Evolutionary conservation across 1,140 invertebrate species (phyloP), one percentile per base, ranked within the genome.

Genomic region (Drosophila azteca): DNA sequence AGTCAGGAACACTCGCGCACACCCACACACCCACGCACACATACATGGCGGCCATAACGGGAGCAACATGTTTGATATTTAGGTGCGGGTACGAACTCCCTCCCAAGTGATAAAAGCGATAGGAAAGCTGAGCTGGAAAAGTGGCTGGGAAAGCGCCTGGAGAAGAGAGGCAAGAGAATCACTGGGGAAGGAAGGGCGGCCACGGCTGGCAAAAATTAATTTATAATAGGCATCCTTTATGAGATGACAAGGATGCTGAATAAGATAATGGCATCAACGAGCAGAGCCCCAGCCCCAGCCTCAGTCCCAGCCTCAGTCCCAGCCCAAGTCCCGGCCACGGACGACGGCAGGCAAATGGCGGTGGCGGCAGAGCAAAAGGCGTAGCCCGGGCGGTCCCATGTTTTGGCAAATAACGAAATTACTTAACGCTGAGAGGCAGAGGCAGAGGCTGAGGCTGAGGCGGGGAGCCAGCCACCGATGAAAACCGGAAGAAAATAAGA

Each of bases 141-240:
- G 53, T 60, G 31, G 20, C 31, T 59, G 39, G 20, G 20, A 43
- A 11, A n/a, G n/a, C n/a, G n/a, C n/a, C 45, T 17, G 45, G 39
- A 57, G 55, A 20, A 44, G 43, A 17, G 66, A 20, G 17, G 17
- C 3, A 24, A 4, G 3, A 24, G 22, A 43, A 35, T 43, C 55
- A 45, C 60, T 1, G 29, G 31, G 31, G 31, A 9, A 24, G 24
- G 31, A n/a, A 0, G 31, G 31, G 9, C 80, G 67, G 71, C 53
- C 70, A 65, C 53, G 71, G 85, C 79, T 85, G 81, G 81, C 77
- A 90, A 77, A 90, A 90, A 90, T 90, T 90, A 90, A 90, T 90
- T 90, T 90, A 90, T 90, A 90, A 90, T 90, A 90, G 81, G 85
- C 87, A 90, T 90, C 85, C 85, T 90, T 88, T 88, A 88, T 74